A percentile compares a stretch with the other conserved stretches of the same genome.
phyloP scores from a whole-genome alignment of 2,113 vertebrate species.

The Promerops cafer region DNA sequence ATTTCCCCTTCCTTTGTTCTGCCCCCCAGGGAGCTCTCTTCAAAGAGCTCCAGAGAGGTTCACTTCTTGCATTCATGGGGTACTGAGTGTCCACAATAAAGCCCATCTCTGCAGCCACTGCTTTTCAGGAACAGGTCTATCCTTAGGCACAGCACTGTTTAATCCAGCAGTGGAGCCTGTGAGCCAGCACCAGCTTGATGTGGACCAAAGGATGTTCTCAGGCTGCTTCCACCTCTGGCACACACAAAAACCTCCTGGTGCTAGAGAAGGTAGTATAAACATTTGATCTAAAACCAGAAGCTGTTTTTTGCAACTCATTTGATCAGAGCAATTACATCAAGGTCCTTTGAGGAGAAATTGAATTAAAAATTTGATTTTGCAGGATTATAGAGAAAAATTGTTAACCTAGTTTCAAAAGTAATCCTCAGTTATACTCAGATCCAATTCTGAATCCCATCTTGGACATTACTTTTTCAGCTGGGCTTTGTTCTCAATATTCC shows the following conservation, averaged over 20 bases:
- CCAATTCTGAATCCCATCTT: not conserved
- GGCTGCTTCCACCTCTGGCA: not conserved
- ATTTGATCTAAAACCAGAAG: not conserved
- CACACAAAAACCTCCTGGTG: not conserved
- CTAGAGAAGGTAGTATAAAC: not conserved
- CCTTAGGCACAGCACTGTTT: not conserved
- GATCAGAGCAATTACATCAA: not conserved
- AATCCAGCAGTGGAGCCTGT: not conserved
- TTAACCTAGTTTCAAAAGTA: not conserved
- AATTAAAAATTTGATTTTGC: not conserved
- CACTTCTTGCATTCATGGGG: accelerated
- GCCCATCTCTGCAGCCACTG: not conserved
- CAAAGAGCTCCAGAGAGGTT: not conserved
- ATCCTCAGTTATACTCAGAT: not conserved
- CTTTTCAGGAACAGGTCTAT: not conserved
- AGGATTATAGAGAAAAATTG: not conserved
- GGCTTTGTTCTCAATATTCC: not conserved
- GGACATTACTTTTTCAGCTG: not conserved
- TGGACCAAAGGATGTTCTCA: not conserved
- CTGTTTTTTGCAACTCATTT: not conserved
- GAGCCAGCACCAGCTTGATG: not conserved
- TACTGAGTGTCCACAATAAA: not conserved
- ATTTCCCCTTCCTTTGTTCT: not conserved
- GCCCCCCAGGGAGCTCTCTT: not conserved
- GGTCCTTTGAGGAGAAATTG: not conserved